A percentile compares a stretch with the other conserved stretches of the same genome.
Evolutionary conservation across 1,140 invertebrate species (phyloP).

Genomic region (Cydia amplana): DNA sequence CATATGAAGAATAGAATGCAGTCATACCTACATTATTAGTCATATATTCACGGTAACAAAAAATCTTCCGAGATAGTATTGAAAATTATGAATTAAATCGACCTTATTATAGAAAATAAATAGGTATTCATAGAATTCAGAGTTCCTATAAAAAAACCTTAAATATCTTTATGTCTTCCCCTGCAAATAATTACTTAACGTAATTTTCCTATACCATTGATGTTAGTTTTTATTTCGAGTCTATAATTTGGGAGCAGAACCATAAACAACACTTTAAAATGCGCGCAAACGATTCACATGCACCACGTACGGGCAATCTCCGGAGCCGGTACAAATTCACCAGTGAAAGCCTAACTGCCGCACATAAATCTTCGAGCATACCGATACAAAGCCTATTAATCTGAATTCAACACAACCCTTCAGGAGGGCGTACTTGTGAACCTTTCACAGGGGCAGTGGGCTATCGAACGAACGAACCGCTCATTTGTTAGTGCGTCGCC

Average conservation of each 20-base stretch:
- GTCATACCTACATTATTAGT: not conserved
- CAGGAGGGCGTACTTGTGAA: slow-evolving; percentile 61
- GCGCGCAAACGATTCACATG: slow-evolving; percentile 8
- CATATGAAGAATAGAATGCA: not conserved
- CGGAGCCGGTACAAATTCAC: slow-evolving; percentile 27
- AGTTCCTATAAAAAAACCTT: too few relatives aligned
- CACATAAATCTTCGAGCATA: slow-evolving; percentile 44
- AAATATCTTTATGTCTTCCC: too few relatives aligned
- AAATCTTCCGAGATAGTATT: too few relatives aligned
- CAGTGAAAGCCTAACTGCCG: slow-evolving; percentile 27
- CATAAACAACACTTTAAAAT: slow-evolving; percentile 20
- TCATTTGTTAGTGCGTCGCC: slow-evolving; percentile 70
- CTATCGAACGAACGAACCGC: slow-evolving; percentile 76
- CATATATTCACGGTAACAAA: not conserved
- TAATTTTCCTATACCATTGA: not conserved
- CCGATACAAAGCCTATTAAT: slow-evolving; percentile 53
- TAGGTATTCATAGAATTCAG: too few relatives aligned
- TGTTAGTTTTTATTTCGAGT: not conserved
- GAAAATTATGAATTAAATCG: not conserved
- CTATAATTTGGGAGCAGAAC: not conserved
- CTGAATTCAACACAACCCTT: slow-evolving; percentile 70
- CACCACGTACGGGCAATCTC: slow-evolving; percentile 24
- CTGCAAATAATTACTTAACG: too few relatives aligned
- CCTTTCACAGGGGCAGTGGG: slow-evolving; percentile 77
- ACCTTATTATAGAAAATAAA: not conserved